These are phyloP conservation scores for Abscondita cerata DNA, from an alignment of 2,888 invertebrate genomes.

Conservation along the genomic window DNA sequence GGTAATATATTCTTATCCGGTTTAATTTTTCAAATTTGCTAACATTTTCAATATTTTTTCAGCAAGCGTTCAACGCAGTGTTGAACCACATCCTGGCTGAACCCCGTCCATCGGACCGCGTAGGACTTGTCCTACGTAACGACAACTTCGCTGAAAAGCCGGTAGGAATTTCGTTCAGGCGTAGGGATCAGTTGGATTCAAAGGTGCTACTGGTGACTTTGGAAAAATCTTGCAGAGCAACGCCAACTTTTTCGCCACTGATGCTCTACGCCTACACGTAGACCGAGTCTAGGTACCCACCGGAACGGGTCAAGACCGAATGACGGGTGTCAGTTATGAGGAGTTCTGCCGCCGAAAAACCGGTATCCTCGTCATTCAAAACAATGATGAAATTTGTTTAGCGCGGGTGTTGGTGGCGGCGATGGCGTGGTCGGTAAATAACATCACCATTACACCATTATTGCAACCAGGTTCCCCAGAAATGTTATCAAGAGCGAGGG, in stretches of 20 bases:
- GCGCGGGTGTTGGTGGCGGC: not conserved
- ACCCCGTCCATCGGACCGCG: not conserved
- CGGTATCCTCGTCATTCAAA: not conserved
- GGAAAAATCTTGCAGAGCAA: constrained; percentile 9
- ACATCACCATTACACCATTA: not conserved
- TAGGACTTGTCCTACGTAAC: not conserved
- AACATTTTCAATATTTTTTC: not conserved
- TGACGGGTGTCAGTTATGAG: not conserved
- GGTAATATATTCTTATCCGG: too few species aligned
- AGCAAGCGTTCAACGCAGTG: not conserved
- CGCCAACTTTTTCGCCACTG: constrained; percentile 7
- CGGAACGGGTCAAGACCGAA: not conserved
- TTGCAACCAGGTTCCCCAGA: not conserved
- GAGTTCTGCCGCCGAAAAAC: not conserved
- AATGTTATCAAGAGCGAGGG: not conserved
- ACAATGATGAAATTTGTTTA: not conserved
- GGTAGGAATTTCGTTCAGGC: not conserved
- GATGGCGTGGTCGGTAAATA: not conserved
- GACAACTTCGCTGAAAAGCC: not conserved
- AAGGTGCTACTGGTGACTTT: not conserved
- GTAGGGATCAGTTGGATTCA: not conserved
- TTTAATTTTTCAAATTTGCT: too few species aligned
- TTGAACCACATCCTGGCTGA: not conserved
- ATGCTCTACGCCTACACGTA: not conserved
- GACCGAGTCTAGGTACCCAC: not conserved